A percentile compares a stretch with the other conserved stretches of the same genome.
Evolutionary conservation across 2,113 vertebrate species (phyloP).

Genomic region (Gulo gulo): DNA sequence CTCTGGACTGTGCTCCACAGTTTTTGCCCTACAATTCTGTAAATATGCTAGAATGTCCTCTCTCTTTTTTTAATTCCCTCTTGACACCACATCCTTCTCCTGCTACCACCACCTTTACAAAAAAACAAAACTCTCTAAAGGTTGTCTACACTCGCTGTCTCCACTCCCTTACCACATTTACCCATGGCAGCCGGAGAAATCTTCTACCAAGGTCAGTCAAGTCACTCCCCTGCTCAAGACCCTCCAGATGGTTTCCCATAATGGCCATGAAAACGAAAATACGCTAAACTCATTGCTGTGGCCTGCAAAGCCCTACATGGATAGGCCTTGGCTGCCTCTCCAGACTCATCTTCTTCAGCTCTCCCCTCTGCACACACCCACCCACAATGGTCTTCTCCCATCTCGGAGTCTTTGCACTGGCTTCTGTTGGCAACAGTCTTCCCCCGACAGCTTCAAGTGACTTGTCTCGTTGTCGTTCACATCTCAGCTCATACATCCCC

Average conservation of each 20-base stretch:
- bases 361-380: background rate
- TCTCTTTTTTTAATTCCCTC: background rate
- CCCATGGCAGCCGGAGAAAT: background rate
- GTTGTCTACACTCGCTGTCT: background rate
- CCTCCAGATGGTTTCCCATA: background rate
- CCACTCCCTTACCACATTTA: background rate
- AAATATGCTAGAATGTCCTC: background rate
- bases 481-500: background rate
- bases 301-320: background rate
- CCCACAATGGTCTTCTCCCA: background rate
- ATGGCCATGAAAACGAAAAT: background rate
- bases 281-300: background rate
- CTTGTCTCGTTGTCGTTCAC: background rate
- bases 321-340: background rate
- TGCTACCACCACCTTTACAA: background rate
- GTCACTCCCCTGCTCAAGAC: background rate
- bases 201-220: background rate
- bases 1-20: background rate
- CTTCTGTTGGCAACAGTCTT: background rate
- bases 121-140: background rate
- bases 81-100: background rate
- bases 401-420: background rate
- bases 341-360: background rate
- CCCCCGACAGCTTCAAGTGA: background rate
- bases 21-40: background rate